Evolutionary conservation across 2,113 vertebrate genomes (phyloP), one percentile per base, ranked within the genome.

Genomic region (Plectropomus leopardus): DNA sequence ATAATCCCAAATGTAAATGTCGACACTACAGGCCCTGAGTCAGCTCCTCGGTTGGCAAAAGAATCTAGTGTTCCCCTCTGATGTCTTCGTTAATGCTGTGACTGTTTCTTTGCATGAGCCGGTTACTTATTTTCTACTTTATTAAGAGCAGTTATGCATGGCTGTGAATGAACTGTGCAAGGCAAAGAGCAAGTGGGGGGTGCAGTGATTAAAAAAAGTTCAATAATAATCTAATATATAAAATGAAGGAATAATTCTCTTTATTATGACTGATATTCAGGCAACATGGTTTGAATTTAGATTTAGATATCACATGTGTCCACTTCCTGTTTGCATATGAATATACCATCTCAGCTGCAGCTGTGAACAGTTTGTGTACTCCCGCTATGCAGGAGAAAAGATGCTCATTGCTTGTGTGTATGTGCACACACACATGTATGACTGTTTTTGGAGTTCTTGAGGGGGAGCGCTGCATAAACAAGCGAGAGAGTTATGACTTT

Each of bases 401-500:
- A 50, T 58, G 55, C 14, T 55, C 24, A 19, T 3, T 47, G 55
- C 36, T 44, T 34, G 59, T 54, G 66, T 55, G 47, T 40, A 5
- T 13, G 21, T 17, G 36, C 8, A 30, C 36, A 63, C 64, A 68
- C 32, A n/a, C 10, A 13, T 21, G 67, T 48, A 32, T 51, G 32
- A 26, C 34, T n/a, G 47, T 54, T 17, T 53, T 24, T 19, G n/a
- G 59, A 26, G 61, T 14, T 13, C 40, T 23, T 42, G 40, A 50
- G 17, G 5, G 42, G 55, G 54, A 57, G 23, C 4, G 3, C 69
- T 68, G 50, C 44, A 53, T 50, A 86, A 92, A 90, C 80, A 77
- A 87, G 76, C 68, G 13, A 13, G 40, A 85, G 89, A 93, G 71
- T 93, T 91, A 90, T 77, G 78, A 84, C 80, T 70, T 44, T 73